Evolutionary conservation across 2,113 vertebrate genomes (phyloP).

Genomic region (Cyprinus carpio): DNA sequence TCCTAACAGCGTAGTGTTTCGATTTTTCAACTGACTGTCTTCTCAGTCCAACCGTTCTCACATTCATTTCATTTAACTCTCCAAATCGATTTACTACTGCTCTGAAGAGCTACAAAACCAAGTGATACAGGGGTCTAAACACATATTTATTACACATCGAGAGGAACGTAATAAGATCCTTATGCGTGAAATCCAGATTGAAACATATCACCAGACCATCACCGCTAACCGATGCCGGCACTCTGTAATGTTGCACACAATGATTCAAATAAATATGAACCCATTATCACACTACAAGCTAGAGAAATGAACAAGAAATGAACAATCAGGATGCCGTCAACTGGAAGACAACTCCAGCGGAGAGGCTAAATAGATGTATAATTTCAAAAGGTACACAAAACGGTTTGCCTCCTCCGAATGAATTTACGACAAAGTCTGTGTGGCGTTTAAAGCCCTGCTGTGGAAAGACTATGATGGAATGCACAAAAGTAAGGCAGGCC

Average conservation of each 20-base stretch:
- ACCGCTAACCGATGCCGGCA: constrained; percentile 51
- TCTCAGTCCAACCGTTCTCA: constrained; percentile 36
- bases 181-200: constrained; percentile 70
- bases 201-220: constrained; percentile 63
- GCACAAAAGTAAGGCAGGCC: constrained; percentile 78
- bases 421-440: constrained; percentile 40
- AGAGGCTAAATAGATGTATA: constrained; percentile 68
- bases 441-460: constrained; percentile 58
- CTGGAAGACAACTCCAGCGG: constrained; percentile 61
- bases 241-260: constrained; percentile 48
- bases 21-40: constrained; percentile 32
- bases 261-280: constrained; percentile 63
- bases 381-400: constrained; percentile 68
- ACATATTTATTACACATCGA: constrained; percentile 68
- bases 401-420: constrained; percentile 62
- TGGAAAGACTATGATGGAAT: constrained; percentile 70
- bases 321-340: constrained; percentile 57
- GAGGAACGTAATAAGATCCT: constrained; percentile 64
- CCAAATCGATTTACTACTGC: constrained; percentile 58
- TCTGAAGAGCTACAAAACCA: constrained; percentile 51
- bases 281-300: constrained; percentile 66
- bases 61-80: constrained; percentile 62
- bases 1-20: not conserved
- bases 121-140: constrained; percentile 62
- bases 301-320: constrained; percentile 59